Evolutionary conservation across 1,140 invertebrate genomes (phyloP), one percentile per base, ranked within the genome.

Genomic region (Pectinophora gossypiella): DNA sequence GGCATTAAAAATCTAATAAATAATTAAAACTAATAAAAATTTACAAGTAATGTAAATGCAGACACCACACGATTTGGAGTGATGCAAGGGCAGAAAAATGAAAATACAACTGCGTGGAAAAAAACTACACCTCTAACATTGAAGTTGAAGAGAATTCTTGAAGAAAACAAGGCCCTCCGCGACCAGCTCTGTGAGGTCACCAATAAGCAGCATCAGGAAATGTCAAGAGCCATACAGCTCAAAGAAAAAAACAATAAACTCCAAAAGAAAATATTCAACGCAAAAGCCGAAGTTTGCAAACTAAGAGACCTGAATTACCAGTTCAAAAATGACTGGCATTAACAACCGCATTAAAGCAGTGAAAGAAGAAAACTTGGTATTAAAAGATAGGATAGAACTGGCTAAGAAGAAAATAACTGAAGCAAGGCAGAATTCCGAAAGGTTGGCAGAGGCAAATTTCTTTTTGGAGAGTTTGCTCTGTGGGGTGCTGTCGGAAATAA

Each of bases 141-240:
- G 20, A 64, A 59, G 36, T 57, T 76, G 18, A 61, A 61, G 6
- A 66, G 52, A 48, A 19, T 62, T 12, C 23, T 61, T 5, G 49
- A 62, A 47, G 80, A 85, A 48, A 82, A 84, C 45, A 42, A 20
- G 0, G 57, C 20, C 35, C 57, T 86, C 16, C 54, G 51, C 5
- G 23, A 53, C 5, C 47, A 61, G 16, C 54, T 86, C 10, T 48
- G 59, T 0, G 71, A 72, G 18, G 74, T 69, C 0, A 78, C 74
- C 0, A 61, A 72, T 7, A 86, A 78, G 53, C 77, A 86, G 50
- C 83, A 86, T 19, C 83, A 81, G 45, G 77, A 83, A 60, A 86
- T 86, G 83, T 64, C 66, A 13, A 71, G 83, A 69, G 83, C 80
- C 0, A 83, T 86, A 19, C 55, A 74, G 40, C 52, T 83, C 1